Conservation (phyloP, 2,113 vertebrate genomes). For the Dasypus novemcinctus region DNA sequence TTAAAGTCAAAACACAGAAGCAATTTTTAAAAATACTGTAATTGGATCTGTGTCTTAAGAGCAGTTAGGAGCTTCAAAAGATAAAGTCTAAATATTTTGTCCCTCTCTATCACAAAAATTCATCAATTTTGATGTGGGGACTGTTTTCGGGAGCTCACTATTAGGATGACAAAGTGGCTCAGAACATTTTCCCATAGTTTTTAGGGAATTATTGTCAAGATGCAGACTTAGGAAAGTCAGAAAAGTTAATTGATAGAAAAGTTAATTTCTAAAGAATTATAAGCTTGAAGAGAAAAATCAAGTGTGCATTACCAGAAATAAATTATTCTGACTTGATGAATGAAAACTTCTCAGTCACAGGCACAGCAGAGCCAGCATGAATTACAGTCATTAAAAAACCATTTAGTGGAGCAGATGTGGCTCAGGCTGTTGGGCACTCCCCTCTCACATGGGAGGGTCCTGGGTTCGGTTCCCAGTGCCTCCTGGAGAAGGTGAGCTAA, state of each 20-base stretch:
- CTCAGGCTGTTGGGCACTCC: too few relatives aligned
- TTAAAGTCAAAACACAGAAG: not conserved
- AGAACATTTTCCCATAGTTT: not conserved
- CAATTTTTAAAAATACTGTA: not conserved
- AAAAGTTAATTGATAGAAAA: slow-evolving; percentile 3
- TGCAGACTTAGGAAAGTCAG: not conserved
- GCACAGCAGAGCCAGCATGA: not conserved
- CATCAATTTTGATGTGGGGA: not conserved
- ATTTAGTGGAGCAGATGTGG: too few relatives aligned
- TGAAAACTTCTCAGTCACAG: not conserved
- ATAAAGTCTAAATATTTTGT: not conserved
- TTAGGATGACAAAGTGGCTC: not conserved
- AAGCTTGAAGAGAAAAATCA: not conserved
- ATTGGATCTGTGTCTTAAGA: not conserved
- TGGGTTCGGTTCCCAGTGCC: too few relatives aligned
- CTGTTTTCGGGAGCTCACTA: not conserved
- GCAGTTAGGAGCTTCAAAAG: not conserved
- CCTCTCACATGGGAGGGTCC: too few relatives aligned
- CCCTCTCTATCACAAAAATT: not conserved
- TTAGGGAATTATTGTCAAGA: not conserved
- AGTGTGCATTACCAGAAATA: not conserved
- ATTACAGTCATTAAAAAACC: not conserved
- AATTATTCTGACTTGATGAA: not conserved
- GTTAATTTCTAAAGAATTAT: not conserved
- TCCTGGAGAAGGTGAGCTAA: too few relatives aligned